Evolutionary conservation across 2,888 invertebrate species (phyloP), one percentile per base, ranked within the genome.

Genomic region (Leptothorax acervorum): DNA sequence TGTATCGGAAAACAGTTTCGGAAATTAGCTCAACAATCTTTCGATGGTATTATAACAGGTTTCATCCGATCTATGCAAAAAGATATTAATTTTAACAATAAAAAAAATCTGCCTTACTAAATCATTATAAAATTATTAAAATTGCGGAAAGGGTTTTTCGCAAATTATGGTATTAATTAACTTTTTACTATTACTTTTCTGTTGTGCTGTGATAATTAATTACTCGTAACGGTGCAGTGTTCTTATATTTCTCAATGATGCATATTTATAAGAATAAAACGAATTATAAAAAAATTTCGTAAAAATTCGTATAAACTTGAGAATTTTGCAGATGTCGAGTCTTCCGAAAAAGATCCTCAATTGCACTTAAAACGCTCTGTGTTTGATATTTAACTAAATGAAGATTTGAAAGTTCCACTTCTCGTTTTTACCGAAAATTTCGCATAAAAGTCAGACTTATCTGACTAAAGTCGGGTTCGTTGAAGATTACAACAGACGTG

Each of bases 201-300:
- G 18, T 39, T 23, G 5, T 70, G 35, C 15, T 1, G 51, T n/a
- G 12, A 28, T 68, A 15, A 70, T 35, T 70, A 70, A 53, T 70
- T 39, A 55, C 35, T 71, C 39, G 39, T 55, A 11, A 28, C 18
- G 39, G n/a, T 28, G 15, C 6, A 45, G 2, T 3, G 23, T 66
- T 73, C 11, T 39, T 39, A 31, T 55, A 4, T 53, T 70, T 35
- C 23, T 71, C 3, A 55, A 3, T 12, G 9, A 55, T 71, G 23
- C 15, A 71, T 71, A 55, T 71, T 71, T 15, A 71, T 71, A 55
- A 39, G 12, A 5, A 55, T 53, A 55, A 65, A 65, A 23, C 23
- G 1, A 65, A 23, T 42, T 65, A 12, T 23, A 57, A 73, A 57
- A 11, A 57, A 39, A 15, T 73, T 55, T 73, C 23, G 53, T 9